These are phyloP conservation scores for Alligator sinensis DNA, from an alignment of 2,113 vertebrate genomes.

Conservation along the genomic window DNA sequence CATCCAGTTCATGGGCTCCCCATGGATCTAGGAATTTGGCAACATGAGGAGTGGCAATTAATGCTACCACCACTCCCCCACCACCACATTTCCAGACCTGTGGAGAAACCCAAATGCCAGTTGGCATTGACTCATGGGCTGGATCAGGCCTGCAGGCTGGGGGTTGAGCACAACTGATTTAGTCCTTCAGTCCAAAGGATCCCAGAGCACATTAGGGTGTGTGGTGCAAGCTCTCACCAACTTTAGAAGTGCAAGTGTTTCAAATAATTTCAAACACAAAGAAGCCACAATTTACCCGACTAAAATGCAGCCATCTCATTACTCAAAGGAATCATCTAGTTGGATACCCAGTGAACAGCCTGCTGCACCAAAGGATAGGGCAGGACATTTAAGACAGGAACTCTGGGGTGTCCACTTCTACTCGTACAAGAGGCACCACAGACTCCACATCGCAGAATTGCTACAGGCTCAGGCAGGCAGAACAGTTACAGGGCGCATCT, in stretches of 20 bases:
- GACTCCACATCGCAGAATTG: no score
- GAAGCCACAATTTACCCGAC: neutral
- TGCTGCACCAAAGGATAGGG: neutral
- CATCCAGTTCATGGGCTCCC: no score
- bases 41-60: no score
- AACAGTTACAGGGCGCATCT: no score
- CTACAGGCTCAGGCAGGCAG: no score
- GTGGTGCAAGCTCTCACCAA: rapidly evolving
- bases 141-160: no score
- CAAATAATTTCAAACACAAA: rapidly evolving
- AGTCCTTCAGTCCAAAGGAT: neutral
- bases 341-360: neutral
- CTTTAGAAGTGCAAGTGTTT: neutral
- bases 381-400: neutral
- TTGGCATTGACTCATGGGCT: no score
- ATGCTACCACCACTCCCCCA: no score
- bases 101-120: no score
- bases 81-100: no score
- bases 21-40: no score
- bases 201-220: neutral
- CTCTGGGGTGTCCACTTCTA: neutral
- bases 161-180: neutral
- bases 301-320: neutral
- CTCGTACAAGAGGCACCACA: neutral
- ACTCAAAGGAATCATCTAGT: neutral